Conservation (phyloP, 2,888 invertebrate species). For the Diachrysia chrysitis region DNA sequence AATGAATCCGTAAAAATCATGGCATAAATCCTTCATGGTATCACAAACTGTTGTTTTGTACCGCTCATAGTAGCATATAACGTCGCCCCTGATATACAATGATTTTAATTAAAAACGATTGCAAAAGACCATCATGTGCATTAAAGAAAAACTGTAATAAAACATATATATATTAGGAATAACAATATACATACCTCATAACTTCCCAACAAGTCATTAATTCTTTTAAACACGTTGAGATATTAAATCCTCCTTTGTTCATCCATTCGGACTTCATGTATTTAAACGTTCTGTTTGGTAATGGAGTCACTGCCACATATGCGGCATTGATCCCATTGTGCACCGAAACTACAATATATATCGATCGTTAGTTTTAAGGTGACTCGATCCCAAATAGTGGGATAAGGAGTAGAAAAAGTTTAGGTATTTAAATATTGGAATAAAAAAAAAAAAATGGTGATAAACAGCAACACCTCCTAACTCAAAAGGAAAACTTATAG, state of each 20-base stretch:
- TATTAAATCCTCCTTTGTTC: slow-evolving; percentile 26
- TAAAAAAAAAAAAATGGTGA: too few species aligned
- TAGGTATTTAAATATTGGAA: too few species aligned
- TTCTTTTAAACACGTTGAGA: slow-evolving; percentile 18
- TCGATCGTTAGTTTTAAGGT: not conserved
- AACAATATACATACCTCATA: slow-evolving; percentile 25
- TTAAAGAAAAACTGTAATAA: too few species aligned
- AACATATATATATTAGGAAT: too few species aligned
- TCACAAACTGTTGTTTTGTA: slow-evolving; percentile 24
- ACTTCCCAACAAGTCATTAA: slow-evolving; percentile 46
- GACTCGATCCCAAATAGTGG: not conserved
- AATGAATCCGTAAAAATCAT: not conserved
- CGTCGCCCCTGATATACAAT: slow-evolving; percentile 26
- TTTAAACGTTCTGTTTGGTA: not conserved
- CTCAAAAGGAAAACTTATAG: not conserved
- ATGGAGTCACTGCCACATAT: not conserved
- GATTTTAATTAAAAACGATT: not conserved
- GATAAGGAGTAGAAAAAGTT: too few species aligned
- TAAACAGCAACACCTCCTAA: too few species aligned
- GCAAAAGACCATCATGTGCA: too few species aligned
- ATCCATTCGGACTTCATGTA: slow-evolving; percentile 17
- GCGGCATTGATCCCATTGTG: slow-evolving; percentile 22
- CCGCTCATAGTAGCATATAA: not conserved
- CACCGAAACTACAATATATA: slow-evolving; percentile 33
- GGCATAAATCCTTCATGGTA: slow-evolving; percentile 19